Conservation (phyloP, 2,113 vertebrate genomes). For the Spheniscus mendiculus region DNA sequence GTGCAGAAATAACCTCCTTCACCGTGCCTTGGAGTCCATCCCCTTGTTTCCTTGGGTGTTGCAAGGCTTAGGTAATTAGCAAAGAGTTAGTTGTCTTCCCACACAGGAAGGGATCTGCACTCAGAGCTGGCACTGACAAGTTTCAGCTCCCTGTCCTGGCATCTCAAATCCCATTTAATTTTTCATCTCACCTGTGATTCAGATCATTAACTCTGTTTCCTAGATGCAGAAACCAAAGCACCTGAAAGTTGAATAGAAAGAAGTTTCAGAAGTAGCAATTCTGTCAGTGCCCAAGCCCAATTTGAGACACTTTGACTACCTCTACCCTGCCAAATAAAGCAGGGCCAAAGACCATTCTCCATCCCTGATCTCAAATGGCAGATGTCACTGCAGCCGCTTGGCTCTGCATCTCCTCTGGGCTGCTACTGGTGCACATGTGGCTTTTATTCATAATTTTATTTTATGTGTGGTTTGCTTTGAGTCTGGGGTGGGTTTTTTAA, state of each 20-base stretch:
- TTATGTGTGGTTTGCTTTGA: not conserved
- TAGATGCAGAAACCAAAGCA: not conserved
- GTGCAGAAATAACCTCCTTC: not conserved
- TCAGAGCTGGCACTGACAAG: not conserved
- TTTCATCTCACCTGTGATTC: not conserved
- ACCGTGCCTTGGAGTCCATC: not conserved
- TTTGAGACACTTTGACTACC: not conserved
- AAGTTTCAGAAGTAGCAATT: not conserved
- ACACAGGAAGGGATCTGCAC: not conserved
- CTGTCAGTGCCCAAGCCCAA: not conserved
- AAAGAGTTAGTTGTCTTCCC: not conserved
- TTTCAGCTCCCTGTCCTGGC: not conserved
- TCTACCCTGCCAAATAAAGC: not conserved
- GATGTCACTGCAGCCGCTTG: not conserved
- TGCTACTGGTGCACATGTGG: not conserved
- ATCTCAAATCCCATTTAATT: not conserved
- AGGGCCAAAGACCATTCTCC: not conserved
- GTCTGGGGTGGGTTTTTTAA: not conserved
- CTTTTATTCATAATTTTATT: not conserved
- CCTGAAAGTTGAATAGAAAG: not conserved
- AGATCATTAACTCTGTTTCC: not conserved
- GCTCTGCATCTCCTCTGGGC: not conserved
- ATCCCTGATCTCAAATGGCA: not conserved
- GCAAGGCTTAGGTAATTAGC: not conserved
- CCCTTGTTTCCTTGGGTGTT: not conserved